Base-by-base conservation (phyloP, 2,888 invertebrate genomes). In the Monoplex corrugatus region DNA sequence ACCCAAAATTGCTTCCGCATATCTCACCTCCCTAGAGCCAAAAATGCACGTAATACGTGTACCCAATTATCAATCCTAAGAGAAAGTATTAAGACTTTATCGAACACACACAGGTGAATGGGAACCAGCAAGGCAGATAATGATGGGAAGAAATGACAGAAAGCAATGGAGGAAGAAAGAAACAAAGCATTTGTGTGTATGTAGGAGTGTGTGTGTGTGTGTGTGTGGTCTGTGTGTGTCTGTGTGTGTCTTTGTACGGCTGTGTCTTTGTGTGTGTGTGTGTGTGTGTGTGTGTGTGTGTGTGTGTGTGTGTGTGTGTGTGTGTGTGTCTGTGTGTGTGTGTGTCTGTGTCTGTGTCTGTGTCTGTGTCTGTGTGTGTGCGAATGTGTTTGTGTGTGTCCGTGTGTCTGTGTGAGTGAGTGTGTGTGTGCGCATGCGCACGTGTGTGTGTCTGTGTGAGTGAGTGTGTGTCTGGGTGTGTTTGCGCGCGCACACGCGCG, bases 291-390 rank as follows among this genome's bases (percentile, higher is more conserved):
- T 50, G 16, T n/a, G 68, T 68, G 68, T 68, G 68, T 68, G 68
- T n/a, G 68, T 68, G 68, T 68, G 68, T 68, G 68, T 68, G 68
- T 68, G 68, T 68, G 68, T 68, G 68, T 68, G 68, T 68, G 83
- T 83, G 83, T 83, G 83, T 44, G 83, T 83, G 83, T 50, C 10
- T 50, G 50, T 50, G 10, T 50, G 50, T 50, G 8, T 50, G 50
- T 50, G 16, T 50, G 50, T 50, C 50, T 50, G 50, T 50, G 35
- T 19, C 35, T 82, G 35, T 82, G 82, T 82, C 40, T 82, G 82
- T 82, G 35, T 35, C 35, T 82, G 38, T 82, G 82, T 82, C 40
- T 82, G 50, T 50, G 16, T 50, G 50, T 16, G 16, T 50, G 50
- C 8, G 50, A 16, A 50, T 16, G 10, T 50, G 50, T 16, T 13